Percentiles rank a stretch among this genome's conserved stretches.
Evolutionary conservation across 1,140 invertebrate genomes (phyloP).

Genomic region (Pectinophora gossypiella): DNA sequence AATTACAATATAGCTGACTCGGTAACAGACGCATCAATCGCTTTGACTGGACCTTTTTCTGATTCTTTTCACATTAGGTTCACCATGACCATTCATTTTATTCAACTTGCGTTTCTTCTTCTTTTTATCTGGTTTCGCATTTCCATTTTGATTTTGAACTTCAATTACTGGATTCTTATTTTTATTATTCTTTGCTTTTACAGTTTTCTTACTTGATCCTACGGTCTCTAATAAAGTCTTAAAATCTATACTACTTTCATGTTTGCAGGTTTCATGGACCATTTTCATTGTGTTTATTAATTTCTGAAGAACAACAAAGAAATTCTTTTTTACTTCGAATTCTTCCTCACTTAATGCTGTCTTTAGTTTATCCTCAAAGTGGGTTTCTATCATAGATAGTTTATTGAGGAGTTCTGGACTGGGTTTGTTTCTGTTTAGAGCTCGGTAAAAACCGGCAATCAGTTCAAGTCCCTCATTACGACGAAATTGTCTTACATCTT

Average conservation of each 20-base stretch:
- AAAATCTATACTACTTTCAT: conserved; percentile 43
- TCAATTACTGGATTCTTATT: conserved; percentile 12
- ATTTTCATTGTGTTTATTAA: conserved; percentile 52
- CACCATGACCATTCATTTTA: background rate
- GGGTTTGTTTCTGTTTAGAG: conserved; percentile 64
- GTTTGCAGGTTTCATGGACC: conserved; percentile 50
- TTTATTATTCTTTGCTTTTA: conserved; percentile 28
- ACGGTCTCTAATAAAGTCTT: conserved; percentile 37
- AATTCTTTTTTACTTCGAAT: conserved; percentile 55
- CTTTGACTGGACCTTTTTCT: too few relatives aligned
- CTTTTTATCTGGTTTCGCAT: conserved; percentile 27
- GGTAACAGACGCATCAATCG: too few relatives aligned
- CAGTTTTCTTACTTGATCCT: conserved; percentile 33
- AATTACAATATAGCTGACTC: background rate
- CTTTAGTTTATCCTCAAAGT: conserved; percentile 36
- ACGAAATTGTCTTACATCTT: conserved; percentile 77
- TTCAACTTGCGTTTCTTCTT: conserved; percentile 14
- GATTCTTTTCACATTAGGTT: background rate
- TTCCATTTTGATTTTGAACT: conserved; percentile 19
- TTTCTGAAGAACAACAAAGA: conserved; percentile 46
- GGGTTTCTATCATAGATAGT: conserved; percentile 35
- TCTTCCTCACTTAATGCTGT: conserved; percentile 30
- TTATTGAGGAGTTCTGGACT: conserved; percentile 20
- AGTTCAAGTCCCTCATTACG: conserved; percentile 80
- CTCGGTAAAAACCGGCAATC: conserved; percentile 77